Evolutionary conservation across 2,113 vertebrate species (phyloP).

Genomic region (Pseudolaguvia tuberculata): DNA sequence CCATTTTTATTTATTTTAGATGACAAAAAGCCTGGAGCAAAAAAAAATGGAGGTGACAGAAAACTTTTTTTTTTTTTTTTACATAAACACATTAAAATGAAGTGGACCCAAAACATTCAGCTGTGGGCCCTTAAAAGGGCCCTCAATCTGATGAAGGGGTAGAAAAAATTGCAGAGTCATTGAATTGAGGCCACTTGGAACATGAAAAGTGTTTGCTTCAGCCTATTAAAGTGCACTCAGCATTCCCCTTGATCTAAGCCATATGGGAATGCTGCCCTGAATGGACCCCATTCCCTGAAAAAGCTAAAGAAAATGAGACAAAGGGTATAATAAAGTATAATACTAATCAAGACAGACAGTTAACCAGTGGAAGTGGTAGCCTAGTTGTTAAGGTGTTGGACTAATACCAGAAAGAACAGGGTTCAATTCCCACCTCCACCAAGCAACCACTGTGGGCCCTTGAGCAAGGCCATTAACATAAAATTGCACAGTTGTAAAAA

Average conservation of each 20-base stretch:
- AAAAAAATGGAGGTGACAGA: not conserved
- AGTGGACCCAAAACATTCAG: not conserved
- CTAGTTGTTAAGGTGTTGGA: too few species aligned
- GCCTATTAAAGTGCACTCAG: not conserved
- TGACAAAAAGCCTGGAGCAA: not conserved
- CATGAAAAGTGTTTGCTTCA: not conserved
- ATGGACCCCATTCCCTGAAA: too few species aligned
- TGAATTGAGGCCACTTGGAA: not conserved
- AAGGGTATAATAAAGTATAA: not conserved
- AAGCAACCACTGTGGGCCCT: too few species aligned
- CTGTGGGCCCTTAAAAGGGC: not conserved
- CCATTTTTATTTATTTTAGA: not conserved
- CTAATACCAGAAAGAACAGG: too few species aligned
- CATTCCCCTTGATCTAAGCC: not conserved
- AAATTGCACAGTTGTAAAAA: too few species aligned
- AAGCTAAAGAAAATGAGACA: not conserved
- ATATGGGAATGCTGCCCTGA: not conserved
- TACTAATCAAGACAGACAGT: not conserved
- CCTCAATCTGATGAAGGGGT: not conserved
- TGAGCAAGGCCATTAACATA: too few species aligned
- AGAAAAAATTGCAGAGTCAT: not conserved
- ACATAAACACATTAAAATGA: not conserved
- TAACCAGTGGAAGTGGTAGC: too few species aligned
- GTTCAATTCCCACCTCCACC: too few species aligned
- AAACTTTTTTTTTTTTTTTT: too few species aligned